phyloP scores from a whole-genome alignment of 2,113 vertebrate genomes.

The Ictidomys tridecemlineatus region DNA sequence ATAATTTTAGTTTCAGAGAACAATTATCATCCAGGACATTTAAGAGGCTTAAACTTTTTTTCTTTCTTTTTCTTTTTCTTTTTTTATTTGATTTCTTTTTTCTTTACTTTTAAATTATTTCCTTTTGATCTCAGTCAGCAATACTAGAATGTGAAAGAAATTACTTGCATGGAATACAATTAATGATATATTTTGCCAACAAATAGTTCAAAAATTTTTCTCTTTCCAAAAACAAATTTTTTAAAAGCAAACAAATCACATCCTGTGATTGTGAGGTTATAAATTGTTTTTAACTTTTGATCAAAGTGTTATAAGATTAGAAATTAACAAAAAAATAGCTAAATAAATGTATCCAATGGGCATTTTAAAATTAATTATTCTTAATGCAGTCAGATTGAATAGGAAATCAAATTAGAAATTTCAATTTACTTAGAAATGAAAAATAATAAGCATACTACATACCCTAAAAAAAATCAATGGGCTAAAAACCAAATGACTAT shows the following conservation, averaged over 20 bases:
- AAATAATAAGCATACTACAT: not conserved
- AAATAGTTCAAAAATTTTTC: conserved; percentile 11
- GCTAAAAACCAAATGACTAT: conserved; percentile 18
- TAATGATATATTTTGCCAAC: conserved; percentile 29
- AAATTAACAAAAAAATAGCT: conserved; percentile 29
- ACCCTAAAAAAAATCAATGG: not conserved
- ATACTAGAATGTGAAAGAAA: conserved; percentile 14
- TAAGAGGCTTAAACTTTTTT: not conserved
- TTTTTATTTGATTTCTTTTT: not conserved
- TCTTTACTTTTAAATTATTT: conserved; percentile 41
- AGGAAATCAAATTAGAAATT: conserved; percentile 30
- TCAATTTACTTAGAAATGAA: conserved; percentile 34
- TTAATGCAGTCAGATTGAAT: not conserved
- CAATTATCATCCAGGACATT: not conserved
- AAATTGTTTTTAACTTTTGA: conserved; percentile 1
- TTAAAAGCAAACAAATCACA: not conserved
- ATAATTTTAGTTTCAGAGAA: conserved; percentile 42
- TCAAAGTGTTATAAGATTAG: not conserved
- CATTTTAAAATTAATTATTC: not conserved
- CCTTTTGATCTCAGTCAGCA: not conserved
- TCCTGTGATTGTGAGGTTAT: not conserved
- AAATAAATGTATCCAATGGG: not conserved
- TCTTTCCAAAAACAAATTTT: not conserved
- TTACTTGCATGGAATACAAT: conserved; percentile 26
- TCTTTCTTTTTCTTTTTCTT: not conserved